Base-by-base conservation (phyloP, 2,113 vertebrate genomes). In the Coreoperca whiteheadi region DNA sequence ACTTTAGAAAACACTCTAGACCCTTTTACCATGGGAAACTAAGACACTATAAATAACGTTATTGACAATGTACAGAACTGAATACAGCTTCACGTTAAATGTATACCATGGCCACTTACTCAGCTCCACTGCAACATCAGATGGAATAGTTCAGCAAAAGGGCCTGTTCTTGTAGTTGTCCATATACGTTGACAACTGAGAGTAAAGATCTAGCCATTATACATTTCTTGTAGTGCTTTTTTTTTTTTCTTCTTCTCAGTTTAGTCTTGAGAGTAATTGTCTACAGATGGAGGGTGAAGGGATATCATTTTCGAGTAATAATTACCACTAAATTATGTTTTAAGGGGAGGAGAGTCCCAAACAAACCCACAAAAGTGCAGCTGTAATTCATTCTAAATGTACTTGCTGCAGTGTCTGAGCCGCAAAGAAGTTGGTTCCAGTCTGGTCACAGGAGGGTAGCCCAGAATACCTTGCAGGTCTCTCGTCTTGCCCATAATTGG, bases 41-140 rank as follows among this genome's bases (percentile, higher is more conserved):
- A 25, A 23, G 28, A 43, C 46, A 25, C 23, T 6, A n/a, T 53
- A 77, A 87, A 87, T 53, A 67, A 43, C 34, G 11, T 43, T 46
- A 12, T 1, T 68, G 48, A 57, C 59, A 74, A 39, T 64, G 25
- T 30, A 71, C 20, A 34, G 18, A 77, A 4, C 28, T n/a, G 23
- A 80, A 51, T 56, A 32, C 41, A 79, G 30, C 50, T 32, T 41
- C 23, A 76, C 15, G 48, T 66, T 50, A 64, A 79, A 82, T 66
- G 32, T 37, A 70, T 25, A 28, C 57, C n/a, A 11, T 8, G 6
- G 54, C 67, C 66, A 66, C 72, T 61, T 37, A 20, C 48, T 73
- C 23, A 61, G 59, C n/a, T 56, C 69, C 48, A 48, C 46, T 67
- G 56, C 57, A 48, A 20, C 59, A 64, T 48, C 34, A 71, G 57